phyloP scores from a whole-genome alignment of 1,140 invertebrate genomes.

The Megalopta genalis region DNA sequence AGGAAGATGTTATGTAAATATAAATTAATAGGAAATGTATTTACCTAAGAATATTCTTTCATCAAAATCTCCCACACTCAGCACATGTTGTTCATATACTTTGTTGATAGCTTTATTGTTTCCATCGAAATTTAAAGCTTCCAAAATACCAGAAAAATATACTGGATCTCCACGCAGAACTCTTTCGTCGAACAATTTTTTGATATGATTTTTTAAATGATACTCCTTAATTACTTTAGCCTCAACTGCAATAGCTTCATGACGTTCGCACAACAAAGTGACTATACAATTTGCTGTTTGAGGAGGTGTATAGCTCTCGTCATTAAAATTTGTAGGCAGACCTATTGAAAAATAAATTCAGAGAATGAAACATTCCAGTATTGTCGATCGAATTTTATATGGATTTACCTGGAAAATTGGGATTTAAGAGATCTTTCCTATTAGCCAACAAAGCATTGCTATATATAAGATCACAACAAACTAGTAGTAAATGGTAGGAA shows the following conservation, averaged over 20 bases:
- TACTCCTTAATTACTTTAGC: conserved; percentile 95
- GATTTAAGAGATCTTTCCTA: conserved; percentile 92
- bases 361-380: background rate
- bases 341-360: conserved; percentile 77
- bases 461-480: conserved; percentile 95
- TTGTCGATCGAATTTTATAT: background rate
- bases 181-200: conserved; percentile 89
- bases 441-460: conserved; percentile 90
- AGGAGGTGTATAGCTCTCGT: conserved; percentile 84
- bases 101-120: conserved; percentile 93
- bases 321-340: conserved; percentile 86
- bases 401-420: conserved; percentile 87
- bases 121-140: conserved; percentile 86
- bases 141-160: conserved; percentile 85
- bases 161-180: conserved; percentile 84
- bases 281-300: conserved; percentile 89
- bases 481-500: conserved; percentile 94
- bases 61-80: conserved; percentile 96
- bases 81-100: conserved; percentile 94
- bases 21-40: conserved; percentile 46
- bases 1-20: conserved; percentile 2
- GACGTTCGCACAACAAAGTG: conserved; percentile 89
- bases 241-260: conserved; percentile 90
- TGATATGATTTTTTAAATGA: conserved; percentile 89
- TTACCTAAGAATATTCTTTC: conserved; percentile 95